A percentile compares a stretch with the other conserved stretches of the same genome.
phyloP scores from a whole-genome alignment of 2,797 vertebrate genomes.

The Pelobates cultripes region DNA sequence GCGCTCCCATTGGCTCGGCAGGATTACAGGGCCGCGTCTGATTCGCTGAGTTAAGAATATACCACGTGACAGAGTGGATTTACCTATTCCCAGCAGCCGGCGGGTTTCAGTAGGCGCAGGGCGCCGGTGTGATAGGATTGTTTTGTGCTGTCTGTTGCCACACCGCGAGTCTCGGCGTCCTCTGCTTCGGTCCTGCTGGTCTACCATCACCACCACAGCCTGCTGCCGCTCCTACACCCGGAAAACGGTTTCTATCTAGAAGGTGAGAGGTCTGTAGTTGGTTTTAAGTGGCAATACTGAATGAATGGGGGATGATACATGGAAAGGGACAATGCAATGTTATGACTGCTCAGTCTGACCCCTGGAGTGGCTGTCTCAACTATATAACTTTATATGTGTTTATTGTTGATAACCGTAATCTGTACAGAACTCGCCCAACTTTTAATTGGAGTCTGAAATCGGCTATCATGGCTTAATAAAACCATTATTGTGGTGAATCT shows the following conservation, averaged over 20 bases:
- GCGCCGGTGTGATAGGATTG: neutral
- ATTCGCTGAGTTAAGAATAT: constrained; percentile 1
- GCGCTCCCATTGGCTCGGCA: neutral
- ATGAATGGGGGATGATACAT: no score
- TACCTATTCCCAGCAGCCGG: no score
- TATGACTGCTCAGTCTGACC: no score
- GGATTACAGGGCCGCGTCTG: neutral
- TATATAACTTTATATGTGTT: no score
- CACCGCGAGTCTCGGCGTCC: neutral
- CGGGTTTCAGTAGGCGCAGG: neutral
- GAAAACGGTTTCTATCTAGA: neutral
- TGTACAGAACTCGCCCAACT: no score
- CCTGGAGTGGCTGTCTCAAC: no score
- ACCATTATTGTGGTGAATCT: no score
- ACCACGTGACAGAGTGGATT: constrained; percentile 11
- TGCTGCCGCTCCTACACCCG: neutral
- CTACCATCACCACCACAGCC: neutral
- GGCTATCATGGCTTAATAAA: no score
- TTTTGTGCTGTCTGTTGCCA: neutral
- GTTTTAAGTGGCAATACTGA: no score
- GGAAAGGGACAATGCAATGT: no score
- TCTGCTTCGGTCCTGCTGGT: neutral
- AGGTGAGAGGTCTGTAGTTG: neutral
- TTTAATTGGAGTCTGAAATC: no score
- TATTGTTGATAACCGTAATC: no score